These are phyloP conservation scores for Beris chalybata DNA, from an alignment of 2,888 invertebrate genomes.

Conservation along the genomic window DNA sequence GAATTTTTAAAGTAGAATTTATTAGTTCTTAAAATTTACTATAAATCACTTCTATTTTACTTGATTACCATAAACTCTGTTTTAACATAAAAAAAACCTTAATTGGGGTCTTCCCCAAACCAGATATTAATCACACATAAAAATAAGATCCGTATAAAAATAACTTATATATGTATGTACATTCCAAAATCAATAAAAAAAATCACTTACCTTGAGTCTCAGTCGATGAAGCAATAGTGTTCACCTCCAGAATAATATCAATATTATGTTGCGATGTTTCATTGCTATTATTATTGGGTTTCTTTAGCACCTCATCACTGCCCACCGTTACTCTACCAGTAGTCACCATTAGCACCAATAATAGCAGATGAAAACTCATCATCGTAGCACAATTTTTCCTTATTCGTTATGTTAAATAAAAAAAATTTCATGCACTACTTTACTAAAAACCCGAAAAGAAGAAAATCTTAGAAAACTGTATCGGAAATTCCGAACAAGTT, in stretches of 20 bases:
- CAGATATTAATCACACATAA: too few relatives aligned
- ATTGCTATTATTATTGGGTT: conserved; percentile 16
- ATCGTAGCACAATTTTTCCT: conserved; percentile 9
- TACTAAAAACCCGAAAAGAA: background rate
- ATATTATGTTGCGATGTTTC: conserved; percentile 23
- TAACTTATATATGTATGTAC: too few relatives aligned
- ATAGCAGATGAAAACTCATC: conserved; percentile 33
- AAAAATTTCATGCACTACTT: conserved; percentile 3
- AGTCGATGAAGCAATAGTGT: conserved; percentile 19
- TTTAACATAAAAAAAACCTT: too few relatives aligned
- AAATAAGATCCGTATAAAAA: too few relatives aligned
- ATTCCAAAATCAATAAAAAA: background rate
- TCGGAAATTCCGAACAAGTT: conserved; percentile 17
- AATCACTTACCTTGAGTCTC: conserved; percentile 28
- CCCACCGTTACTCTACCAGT: conserved; percentile 32
- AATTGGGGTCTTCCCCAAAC: too few relatives aligned
- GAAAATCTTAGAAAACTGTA: conserved; percentile 14
- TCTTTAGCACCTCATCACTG: conserved; percentile 30
- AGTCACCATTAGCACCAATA: conserved; percentile 37
- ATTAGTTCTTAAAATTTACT: too few relatives aligned
- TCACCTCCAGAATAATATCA: conserved; percentile 19
- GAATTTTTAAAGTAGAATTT: too few relatives aligned
- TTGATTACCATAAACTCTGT: too few relatives aligned
- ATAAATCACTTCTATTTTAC: too few relatives aligned
- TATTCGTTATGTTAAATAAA: background rate